Conservation (phyloP, 2,797 vertebrate species). For the Periophthalmus magnuspinnatus region DNA sequence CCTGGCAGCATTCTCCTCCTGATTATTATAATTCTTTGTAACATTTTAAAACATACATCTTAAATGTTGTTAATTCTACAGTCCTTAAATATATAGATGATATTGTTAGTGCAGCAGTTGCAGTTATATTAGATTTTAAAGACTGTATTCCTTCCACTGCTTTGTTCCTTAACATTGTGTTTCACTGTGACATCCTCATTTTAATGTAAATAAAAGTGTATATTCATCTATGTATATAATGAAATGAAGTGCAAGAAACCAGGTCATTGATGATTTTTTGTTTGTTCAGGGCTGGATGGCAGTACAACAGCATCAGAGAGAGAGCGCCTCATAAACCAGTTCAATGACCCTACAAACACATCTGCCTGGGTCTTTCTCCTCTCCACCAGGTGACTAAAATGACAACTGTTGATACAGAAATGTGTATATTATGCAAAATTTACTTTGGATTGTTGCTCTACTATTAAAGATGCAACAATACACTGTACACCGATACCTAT, state of each 20-base stretch:
- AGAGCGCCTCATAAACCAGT: conserved; percentile 96
- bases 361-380: conserved; percentile 90
- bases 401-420: not conserved
- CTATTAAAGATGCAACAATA: too few relatives aligned
- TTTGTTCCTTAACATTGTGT: not conserved
- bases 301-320: conserved; percentile 95
- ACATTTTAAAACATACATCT: not conserved
- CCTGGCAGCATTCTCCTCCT: not conserved
- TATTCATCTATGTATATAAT: too few relatives aligned
- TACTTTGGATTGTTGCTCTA: too few relatives aligned
- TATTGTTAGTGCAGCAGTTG: too few relatives aligned
- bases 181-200: too few relatives aligned
- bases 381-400: conserved; percentile 86
- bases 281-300: conserved; percentile 89
- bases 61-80: not conserved
- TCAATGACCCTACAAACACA: conserved; percentile 91
- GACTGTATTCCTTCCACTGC: not conserved
- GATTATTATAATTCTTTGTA: not conserved
- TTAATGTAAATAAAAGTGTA: too few relatives aligned
- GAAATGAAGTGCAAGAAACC: too few relatives aligned
- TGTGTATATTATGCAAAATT: not conserved
- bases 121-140: not conserved
- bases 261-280: not conserved
- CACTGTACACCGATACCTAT: too few relatives aligned
- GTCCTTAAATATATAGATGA: too few relatives aligned